A percentile compares a stretch with the other conserved stretches of the same genome.
These are phyloP conservation scores for Pardosa pseudoannulata DNA, from an alignment of 2,888 invertebrate species.

Conservation along the genomic window DNA sequence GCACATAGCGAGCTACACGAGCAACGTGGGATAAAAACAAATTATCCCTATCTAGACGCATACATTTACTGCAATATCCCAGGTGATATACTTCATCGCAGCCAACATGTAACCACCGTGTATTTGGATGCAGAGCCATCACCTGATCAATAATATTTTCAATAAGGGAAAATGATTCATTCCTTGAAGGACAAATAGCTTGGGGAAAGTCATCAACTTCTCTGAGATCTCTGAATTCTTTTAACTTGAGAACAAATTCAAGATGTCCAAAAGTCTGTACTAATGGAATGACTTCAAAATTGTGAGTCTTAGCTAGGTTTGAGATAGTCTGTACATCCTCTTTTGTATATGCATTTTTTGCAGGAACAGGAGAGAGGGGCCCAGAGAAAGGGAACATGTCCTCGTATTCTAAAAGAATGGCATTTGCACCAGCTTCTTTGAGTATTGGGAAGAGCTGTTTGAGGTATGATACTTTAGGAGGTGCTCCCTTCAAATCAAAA, in stretches of 20 bases:
- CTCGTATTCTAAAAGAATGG: constrained; percentile 79
- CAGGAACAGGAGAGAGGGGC: constrained; percentile 74
- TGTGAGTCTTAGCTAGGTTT: constrained; percentile 76
- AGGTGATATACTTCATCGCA: constrained; percentile 73
- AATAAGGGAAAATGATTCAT: constrained; percentile 78
- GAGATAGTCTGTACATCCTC: constrained; percentile 75
- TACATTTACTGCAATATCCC: constrained; percentile 73
- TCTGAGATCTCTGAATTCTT: constrained; percentile 77
- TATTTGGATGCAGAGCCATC: constrained; percentile 77
- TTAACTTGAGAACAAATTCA: constrained; percentile 79
- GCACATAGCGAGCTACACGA: constrained; percentile 82
- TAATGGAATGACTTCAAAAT: constrained; percentile 78
- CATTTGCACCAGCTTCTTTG: constrained; percentile 78
- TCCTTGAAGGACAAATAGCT: constrained; percentile 75
- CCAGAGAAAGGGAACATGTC: constrained; percentile 79
- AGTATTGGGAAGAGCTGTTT: constrained; percentile 77
- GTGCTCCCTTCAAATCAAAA: constrained; percentile 73
- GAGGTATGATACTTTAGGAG: constrained; percentile 68
- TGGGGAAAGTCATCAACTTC: constrained; percentile 78
- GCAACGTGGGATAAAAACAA: constrained; percentile 68
- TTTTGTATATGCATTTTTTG: constrained; percentile 78
- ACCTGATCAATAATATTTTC: constrained; percentile 79
- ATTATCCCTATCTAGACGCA: constrained; percentile 69
- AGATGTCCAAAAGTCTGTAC: constrained; percentile 79
- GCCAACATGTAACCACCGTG: constrained; percentile 72